A percentile compares a stretch with the other conserved stretches of the same genome.
Conservation (phyloP, 1,140 invertebrate species). For the Belonocnema kinseyi region DNA sequence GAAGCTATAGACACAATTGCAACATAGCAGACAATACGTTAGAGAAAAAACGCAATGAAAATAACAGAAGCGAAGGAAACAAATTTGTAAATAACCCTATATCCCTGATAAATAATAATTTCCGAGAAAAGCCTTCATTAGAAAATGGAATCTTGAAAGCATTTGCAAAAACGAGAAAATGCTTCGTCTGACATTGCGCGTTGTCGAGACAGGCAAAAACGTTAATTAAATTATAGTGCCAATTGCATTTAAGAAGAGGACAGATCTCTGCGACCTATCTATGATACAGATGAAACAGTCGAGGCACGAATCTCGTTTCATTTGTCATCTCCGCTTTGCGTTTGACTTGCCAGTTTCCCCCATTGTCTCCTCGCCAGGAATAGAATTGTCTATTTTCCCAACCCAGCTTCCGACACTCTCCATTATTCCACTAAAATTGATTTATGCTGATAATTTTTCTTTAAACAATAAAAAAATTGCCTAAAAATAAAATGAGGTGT, state of each 20-base stretch:
- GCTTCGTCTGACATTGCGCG: slow-evolving; percentile 20
- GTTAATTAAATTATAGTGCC: slow-evolving; percentile 31
- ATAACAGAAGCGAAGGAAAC: no score
- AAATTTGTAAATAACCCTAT: background rate
- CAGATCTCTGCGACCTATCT: slow-evolving; percentile 45
- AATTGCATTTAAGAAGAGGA: slow-evolving; percentile 28
- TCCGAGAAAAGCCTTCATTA: background rate
- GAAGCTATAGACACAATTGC: no score
- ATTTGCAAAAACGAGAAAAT: background rate
- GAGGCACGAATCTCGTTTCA: slow-evolving; percentile 62
- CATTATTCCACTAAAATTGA: no score
- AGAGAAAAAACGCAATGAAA: no score
- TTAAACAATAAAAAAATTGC: no score
- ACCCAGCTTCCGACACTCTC: no score
- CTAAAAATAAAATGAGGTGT: no score
- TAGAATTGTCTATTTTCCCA: slow-evolving; percentile 60
- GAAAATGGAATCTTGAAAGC: slow-evolving; percentile 20
- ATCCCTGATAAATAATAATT: background rate
- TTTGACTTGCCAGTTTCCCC: slow-evolving; percentile 65
- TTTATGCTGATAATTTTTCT: no score
- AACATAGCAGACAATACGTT: no score
- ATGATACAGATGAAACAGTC: slow-evolving; percentile 56
- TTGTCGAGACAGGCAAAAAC: slow-evolving; percentile 34
- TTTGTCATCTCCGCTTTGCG: slow-evolving; percentile 71
- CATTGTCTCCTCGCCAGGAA: slow-evolving; percentile 57